A percentile compares a stretch with the other conserved stretches of the same genome.
phyloP scores from a whole-genome alignment of 2,113 vertebrate species.

The Anoura caudifer region DNA sequence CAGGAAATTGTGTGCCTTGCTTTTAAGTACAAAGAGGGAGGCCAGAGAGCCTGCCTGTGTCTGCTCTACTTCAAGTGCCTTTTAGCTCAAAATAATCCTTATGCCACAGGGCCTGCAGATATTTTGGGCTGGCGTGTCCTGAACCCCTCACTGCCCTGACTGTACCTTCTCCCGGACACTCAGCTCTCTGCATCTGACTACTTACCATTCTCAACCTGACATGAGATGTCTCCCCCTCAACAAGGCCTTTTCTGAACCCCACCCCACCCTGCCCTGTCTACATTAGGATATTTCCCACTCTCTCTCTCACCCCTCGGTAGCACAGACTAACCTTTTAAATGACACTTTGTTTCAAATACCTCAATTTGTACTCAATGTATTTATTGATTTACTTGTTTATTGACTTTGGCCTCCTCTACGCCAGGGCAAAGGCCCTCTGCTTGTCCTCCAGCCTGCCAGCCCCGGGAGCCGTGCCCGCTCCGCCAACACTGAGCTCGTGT shows the following conservation, averaged over 20 bases:
- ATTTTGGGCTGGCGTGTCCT: neutral
- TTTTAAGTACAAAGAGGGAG: neutral
- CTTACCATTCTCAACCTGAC: neutral
- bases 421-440: neutral
- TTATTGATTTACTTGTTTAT: neutral
- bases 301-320: neutral
- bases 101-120: rapidly evolving
- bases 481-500: neutral
- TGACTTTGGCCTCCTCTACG: neutral
- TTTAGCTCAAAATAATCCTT: neutral
- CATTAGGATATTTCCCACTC: neutral
- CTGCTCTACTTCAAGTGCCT: neutral
- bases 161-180: neutral
- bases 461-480: too few species aligned
- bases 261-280: neutral
- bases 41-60: neutral
- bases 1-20: neutral
- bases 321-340: neutral
- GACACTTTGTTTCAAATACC: neutral
- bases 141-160: neutral
- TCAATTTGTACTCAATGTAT: neutral
- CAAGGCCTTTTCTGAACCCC: neutral
- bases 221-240: neutral
- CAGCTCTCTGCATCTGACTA: neutral
- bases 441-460: neutral